Conservation (phyloP, 2,888 invertebrate species). For the Steinernema hermaphroditum region DNA sequence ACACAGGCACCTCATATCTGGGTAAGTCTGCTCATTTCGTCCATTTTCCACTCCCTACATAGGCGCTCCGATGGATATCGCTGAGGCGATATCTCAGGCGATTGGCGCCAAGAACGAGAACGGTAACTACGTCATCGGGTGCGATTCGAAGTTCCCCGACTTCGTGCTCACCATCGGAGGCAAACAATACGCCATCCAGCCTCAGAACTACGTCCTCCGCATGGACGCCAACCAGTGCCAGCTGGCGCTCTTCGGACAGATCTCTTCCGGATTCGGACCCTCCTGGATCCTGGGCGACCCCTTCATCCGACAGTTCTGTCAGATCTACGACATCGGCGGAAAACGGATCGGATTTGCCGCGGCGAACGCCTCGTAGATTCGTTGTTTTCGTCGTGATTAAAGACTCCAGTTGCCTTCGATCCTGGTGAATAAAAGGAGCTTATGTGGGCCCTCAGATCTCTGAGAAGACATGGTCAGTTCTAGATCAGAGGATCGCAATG, state of each 20-base stretch:
- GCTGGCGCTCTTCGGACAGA: constrained; percentile 6
- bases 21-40: no score
- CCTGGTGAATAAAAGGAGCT: no score
- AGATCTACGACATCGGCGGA: constrained; percentile 53
- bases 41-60: no score
- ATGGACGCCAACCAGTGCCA: background rate
- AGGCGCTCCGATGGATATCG: constrained; percentile 43
- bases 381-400: no score
- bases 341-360: constrained; percentile 48
- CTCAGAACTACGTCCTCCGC: background rate
- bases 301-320: constrained; percentile 57
- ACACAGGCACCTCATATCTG: constrained; percentile 60
- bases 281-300: constrained; percentile 56
- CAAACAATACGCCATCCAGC: background rate
- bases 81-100: constrained; percentile 41
- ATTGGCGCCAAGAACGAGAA: constrained; percentile 37
- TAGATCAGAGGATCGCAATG: no score
- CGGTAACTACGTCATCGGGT: background rate
- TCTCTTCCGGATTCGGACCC: constrained; percentile 50
- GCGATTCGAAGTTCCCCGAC: background rate
- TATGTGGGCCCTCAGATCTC: no score
- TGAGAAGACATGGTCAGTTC: no score
- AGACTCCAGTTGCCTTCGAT: no score
- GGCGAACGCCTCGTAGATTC: background rate
- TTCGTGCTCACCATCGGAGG: background rate